Base-by-base conservation (phyloP, 2,888 invertebrate genomes). In the Morpho helenor region DNA sequence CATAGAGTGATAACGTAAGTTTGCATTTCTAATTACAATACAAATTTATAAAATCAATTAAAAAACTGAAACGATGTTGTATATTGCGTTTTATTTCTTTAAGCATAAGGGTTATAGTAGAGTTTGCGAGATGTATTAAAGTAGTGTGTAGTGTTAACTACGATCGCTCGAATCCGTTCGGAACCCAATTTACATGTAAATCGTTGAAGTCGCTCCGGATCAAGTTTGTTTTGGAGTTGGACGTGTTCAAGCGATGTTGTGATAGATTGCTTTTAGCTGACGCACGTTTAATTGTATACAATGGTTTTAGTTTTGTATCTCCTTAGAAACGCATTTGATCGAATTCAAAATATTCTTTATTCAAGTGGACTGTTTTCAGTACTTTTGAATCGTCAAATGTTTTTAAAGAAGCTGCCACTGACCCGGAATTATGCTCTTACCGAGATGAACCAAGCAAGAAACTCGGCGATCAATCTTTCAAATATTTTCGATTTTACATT, bases 151-250 rank as follows among this genome's bases (percentile, higher is more conserved):
- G 76, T 73, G 77, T 79, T 84, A 79, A 82, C 82, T 81, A 82
- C 77, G 78, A 77, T 74, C 76, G 82, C 79, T 81, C 76, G 79
- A 74, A 82, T 84, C 82, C 79, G 79, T 80, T 84, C 74, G 71
- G 75, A 80, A 84, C 80, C 82, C 87, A 86, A 87, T 87, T 83
- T 87, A 80, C 83, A 87, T 87, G 86, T 82, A 85, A 87, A 87
- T 87, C 78, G 75, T 75, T 77, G 79, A 84, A 84, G 82, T 84
- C 83, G 74, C 76, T 76, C 71, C 73, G 75, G 82, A 86, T 86
- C 80, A 80, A 85, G 80, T 85, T 81, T 75, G 73, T 70, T 79
- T 78, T 79, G 76, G 72, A 72, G 67, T 68, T 66, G 57, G 63
- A 65, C 59, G 64, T 60, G 61, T 65, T 63, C 59, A 61, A 60